Evolutionary conservation across 2,888 invertebrate species (phyloP).

Genomic region (Cephus spinipes): DNA sequence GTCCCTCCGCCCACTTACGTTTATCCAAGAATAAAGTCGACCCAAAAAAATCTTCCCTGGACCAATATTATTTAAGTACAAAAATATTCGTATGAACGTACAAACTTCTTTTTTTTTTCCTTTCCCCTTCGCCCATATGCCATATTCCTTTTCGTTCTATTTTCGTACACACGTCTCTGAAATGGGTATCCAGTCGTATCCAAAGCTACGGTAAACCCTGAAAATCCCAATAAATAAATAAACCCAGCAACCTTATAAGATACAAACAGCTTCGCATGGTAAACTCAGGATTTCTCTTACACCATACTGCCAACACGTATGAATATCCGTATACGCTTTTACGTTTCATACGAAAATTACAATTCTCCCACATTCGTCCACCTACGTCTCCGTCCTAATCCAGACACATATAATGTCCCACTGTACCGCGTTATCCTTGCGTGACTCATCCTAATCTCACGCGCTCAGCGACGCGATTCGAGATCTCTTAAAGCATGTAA

Average conservation of each 20-base stretch:
- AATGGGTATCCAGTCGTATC: background rate
- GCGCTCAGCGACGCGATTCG: background rate
- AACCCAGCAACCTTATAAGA: background rate
- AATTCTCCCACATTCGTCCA: no score
- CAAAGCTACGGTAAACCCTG: background rate
- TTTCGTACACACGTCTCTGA: background rate
- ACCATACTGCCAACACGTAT: background rate
- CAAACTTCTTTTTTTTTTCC: no score
- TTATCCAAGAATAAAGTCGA: no score
- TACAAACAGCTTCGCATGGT: background rate
- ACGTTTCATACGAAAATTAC: background rate
- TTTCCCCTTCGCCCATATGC: background rate
- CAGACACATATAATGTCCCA: no score
- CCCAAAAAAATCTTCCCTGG: no score
- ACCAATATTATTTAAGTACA: no score
- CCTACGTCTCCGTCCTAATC: no score
- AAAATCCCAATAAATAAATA: background rate
- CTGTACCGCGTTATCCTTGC: background rate
- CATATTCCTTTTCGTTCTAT: background rate
- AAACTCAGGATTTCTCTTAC: background rate
- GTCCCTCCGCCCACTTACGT: no score
- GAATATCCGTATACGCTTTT: background rate
- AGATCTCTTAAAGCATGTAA: background rate
- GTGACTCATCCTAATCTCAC: background rate
- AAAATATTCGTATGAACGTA: no score